phyloP scores from a whole-genome alignment of 2,888 invertebrate species.

The Lissonota sp. region DNA sequence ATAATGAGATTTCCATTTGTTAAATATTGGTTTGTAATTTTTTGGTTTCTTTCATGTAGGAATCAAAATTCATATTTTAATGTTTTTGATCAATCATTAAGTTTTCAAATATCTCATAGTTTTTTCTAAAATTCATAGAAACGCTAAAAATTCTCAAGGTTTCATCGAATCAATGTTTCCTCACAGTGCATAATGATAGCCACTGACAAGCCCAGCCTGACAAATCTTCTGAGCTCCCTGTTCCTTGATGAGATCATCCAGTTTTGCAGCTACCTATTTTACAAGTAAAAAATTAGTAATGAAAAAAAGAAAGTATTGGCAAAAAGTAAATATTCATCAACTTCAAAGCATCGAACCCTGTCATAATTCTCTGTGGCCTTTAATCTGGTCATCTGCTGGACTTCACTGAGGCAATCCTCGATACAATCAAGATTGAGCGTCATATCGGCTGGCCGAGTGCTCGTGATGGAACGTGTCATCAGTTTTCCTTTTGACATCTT shows the following conservation, averaged over 20 bases:
- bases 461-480: constrained; percentile 74
- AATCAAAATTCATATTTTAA: no score
- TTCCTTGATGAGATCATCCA: constrained; percentile 80
- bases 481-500: constrained; percentile 75
- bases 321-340: neutral
- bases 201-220: constrained; percentile 77
- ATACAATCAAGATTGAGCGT: constrained; percentile 83
- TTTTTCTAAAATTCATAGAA: no score
- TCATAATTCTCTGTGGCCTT: constrained; percentile 80
- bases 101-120: no score
- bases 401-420: constrained; percentile 84
- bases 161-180: constrained; percentile 59
- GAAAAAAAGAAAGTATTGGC: neutral
- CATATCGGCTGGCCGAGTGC: constrained; percentile 76
- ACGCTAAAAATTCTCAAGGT: no score
- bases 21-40: no score
- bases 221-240: constrained; percentile 78
- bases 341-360: constrained; percentile 68
- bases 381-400: constrained; percentile 78
- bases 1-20: no score
- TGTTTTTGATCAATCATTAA: no score
- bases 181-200: constrained; percentile 81
- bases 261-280: constrained; percentile 74
- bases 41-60: no score
- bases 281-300: neutral